Conservation (phyloP, 2,797 vertebrate species). For the Pseudocheirus occidentalis region DNA sequence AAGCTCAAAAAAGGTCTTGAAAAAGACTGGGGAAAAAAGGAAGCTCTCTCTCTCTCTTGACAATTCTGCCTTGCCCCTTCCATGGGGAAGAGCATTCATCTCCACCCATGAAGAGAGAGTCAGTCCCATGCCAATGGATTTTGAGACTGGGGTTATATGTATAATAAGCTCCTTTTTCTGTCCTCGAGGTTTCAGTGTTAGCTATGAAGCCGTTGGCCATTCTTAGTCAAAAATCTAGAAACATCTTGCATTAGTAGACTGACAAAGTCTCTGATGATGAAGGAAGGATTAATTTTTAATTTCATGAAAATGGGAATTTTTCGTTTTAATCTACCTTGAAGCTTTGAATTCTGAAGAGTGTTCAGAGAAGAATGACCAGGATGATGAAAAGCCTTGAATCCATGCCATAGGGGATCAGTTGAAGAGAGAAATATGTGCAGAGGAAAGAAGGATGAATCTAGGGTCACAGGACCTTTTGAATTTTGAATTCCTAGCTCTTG, state of each 20-base stretch:
- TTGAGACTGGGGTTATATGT: not conserved
- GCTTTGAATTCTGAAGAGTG: not conserved
- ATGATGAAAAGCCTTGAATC: not conserved
- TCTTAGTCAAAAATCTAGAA: constrained; percentile 10
- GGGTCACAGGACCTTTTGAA: not conserved
- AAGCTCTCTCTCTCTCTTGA: not conserved
- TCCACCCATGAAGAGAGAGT: not conserved
- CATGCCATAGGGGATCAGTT: not conserved
- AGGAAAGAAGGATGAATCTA: not conserved
- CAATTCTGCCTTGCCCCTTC: not conserved
- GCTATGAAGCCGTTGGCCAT: not conserved
- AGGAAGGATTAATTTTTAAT: constrained; percentile 3
- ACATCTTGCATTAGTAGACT: constrained; percentile 16
- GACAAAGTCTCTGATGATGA: constrained; percentile 6
- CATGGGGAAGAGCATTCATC: not conserved
- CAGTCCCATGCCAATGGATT: not conserved
- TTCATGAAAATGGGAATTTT: constrained; percentile 21
- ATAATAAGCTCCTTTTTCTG: not conserved
- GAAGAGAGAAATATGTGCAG: not conserved
- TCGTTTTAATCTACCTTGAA: not conserved
- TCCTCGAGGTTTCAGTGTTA: constrained; percentile 5
- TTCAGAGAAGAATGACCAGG: not conserved
- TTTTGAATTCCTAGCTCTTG: not conserved
- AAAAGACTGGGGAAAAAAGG: not conserved
- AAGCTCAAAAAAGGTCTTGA: not conserved